These are phyloP conservation scores for Cherax destructor DNA, from an alignment of 1,140 invertebrate genomes.

Conservation along the genomic window DNA sequence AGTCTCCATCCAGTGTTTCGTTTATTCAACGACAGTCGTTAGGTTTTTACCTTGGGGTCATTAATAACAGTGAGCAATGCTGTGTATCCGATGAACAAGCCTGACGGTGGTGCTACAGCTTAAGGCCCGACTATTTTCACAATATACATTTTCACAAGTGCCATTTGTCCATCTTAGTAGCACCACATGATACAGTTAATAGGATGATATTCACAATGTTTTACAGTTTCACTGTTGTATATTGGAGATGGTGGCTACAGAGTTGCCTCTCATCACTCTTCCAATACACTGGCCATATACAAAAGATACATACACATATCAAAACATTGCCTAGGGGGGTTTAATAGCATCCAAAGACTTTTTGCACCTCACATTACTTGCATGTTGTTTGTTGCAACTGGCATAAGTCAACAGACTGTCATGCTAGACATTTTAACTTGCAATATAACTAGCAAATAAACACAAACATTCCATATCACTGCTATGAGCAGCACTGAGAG, in stretches of 20 bases:
- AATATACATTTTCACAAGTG: constrained; percentile 18
- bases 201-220: constrained; percentile 18
- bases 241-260: background rate
- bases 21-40: too few relatives aligned
- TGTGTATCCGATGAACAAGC: constrained; percentile 19
- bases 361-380: background rate
- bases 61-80: background rate
- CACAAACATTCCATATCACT: background rate
- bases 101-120: constrained; percentile 16
- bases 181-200: constrained; percentile 7
- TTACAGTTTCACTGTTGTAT: background rate
- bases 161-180: constrained; percentile 9
- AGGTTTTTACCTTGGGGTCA: too few relatives aligned
- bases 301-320: background rate
- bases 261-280: background rate
- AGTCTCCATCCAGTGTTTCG: too few relatives aligned
- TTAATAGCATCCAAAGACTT: background rate
- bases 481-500: background rate
- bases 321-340: background rate
- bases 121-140: constrained; percentile 1
- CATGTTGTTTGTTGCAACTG: background rate
- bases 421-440: background rate
- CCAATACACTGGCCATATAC: constrained; percentile 13
- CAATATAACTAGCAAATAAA: background rate
- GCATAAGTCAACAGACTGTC: background rate